Percentiles rank a stretch among this genome's conserved stretches.
phyloP scores from a whole-genome alignment of 1,140 invertebrate genomes.

The Orius insidiosus region DNA sequence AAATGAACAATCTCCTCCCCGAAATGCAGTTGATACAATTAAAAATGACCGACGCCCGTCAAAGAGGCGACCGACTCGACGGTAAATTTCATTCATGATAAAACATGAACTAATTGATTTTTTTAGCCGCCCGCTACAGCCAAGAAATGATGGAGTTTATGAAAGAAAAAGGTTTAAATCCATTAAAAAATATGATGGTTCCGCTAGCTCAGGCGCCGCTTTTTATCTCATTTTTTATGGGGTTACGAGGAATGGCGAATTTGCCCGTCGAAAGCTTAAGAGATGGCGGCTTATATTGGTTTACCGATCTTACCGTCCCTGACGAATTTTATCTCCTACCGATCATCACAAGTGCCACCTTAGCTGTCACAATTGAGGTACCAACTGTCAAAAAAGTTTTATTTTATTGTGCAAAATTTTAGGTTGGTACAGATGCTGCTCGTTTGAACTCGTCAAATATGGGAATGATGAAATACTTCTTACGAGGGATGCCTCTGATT shows the following conservation, averaged over 20 bases:
- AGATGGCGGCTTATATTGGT: conserved; percentile 82
- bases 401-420: conserved; percentile 20
- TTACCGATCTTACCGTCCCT: conserved; percentile 71
- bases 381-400: neutral
- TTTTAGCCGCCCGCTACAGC: conserved; percentile 42
- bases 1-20: conserved; percentile 66
- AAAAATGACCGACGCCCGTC: conserved; percentile 67
- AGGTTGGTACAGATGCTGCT: conserved; percentile 61
- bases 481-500: conserved; percentile 58
- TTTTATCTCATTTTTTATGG: conserved; percentile 82
- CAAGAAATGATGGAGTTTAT: conserved; percentile 63
- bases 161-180: conserved; percentile 62
- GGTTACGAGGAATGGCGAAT: conserved; percentile 65
- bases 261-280: conserved; percentile 74
- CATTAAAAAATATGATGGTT: conserved; percentile 61
- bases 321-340: conserved; percentile 86
- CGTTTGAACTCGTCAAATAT: conserved; percentile 41
- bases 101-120: neutral
- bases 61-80: conserved; percentile 61
- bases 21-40: conserved; percentile 46
- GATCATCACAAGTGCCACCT: conserved; percentile 59
- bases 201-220: conserved; percentile 56
- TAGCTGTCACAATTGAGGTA: conserved; percentile 65
- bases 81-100: conserved; percentile 25
- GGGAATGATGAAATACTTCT: conserved; percentile 50